Percentiles rank a stretch among this genome's conserved stretches.
These are phyloP conservation scores for Loripinus fragilis DNA, from an alignment of 2,888 invertebrate genomes.

Conservation along the genomic window DNA sequence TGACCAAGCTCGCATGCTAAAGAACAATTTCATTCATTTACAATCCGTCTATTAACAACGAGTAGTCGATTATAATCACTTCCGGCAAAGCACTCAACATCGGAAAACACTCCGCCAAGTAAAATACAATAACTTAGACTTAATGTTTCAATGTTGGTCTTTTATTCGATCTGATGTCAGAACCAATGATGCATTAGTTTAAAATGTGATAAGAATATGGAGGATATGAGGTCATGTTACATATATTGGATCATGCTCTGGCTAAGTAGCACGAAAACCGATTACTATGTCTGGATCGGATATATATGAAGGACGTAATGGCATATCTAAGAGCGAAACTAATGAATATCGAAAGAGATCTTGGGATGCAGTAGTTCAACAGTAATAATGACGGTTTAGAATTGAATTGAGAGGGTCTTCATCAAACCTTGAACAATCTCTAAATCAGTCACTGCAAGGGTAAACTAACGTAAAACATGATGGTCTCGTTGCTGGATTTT, in stretches of 20 bases:
- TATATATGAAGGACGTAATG: background rate
- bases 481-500: too few relatives aligned
- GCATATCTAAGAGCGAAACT: too few relatives aligned
- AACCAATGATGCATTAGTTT: constrained; percentile 21
- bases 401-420: too few relatives aligned
- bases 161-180: constrained; percentile 29
- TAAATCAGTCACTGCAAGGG: too few relatives aligned
- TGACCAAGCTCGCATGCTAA: constrained; percentile 46
- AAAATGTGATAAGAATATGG: background rate
- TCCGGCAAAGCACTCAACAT: constrained; percentile 42
- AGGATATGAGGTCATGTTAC: constrained; percentile 16
- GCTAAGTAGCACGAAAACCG: constrained; percentile 11
- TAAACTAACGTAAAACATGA: too few relatives aligned
- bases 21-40: constrained; percentile 34
- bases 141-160: constrained; percentile 36
- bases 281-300: constrained; percentile 2
- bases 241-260: background rate
- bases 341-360: too few relatives aligned
- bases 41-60: constrained; percentile 23
- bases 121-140: constrained; percentile 36
- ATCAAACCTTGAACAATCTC: too few relatives aligned
- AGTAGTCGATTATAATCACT: constrained; percentile 46
- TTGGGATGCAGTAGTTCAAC: too few relatives aligned
- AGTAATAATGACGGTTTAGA: too few relatives aligned
- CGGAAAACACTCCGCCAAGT: constrained; percentile 49